Base-by-base conservation (phyloP, 2,888 invertebrate genomes). In the Synergus gifuensis region DNA sequence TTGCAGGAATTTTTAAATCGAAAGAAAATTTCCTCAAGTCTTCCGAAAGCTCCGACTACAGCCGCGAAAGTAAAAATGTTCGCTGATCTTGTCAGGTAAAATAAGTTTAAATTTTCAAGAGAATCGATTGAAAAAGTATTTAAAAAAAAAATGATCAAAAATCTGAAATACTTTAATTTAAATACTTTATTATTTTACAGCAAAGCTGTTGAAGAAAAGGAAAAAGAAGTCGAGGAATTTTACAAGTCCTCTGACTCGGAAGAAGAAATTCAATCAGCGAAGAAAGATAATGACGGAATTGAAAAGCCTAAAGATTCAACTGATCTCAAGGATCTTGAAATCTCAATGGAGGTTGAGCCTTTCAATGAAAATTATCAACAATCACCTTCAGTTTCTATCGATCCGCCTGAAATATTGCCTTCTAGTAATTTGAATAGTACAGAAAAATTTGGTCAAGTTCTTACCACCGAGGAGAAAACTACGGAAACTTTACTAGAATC, bases 1-100 rank as follows among this genome's bases (percentile, higher is more conserved):
- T 92, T 98, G 0, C 95, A 96, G 89, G 98, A 98, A 88, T 98
- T 98, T 87, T 93, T 97, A 85, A 93, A 93, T 64, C 92, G 94
- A 82, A 92, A 93, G 76, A 92, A 93, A 79, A 80, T 88, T 18
- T 86, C 89, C 2, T 81, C 87, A 16, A 66, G 76, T 18, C 83
- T 90, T 11, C 88, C 90, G 9, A 91, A 90, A 84, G 90, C 92
- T 62, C 88, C 92, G 11, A 92, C 93, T 16, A 91, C 92, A 62
- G 90, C 93, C 67, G 89, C 93, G 76, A 93, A 89, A 86, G 82
- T 95, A 14, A 96, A 96, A 92, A 96, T 96, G 95, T 94, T 94
- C 83, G 92, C 92, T 76, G 94, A 95, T 54, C 86, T 91, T 18
- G 86, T 92, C 36, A 87, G 88, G 91, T 91, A 87, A 84, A 79